Base-by-base conservation (phyloP, 2,797 vertebrate species). In the Staurois parvus region DNA sequence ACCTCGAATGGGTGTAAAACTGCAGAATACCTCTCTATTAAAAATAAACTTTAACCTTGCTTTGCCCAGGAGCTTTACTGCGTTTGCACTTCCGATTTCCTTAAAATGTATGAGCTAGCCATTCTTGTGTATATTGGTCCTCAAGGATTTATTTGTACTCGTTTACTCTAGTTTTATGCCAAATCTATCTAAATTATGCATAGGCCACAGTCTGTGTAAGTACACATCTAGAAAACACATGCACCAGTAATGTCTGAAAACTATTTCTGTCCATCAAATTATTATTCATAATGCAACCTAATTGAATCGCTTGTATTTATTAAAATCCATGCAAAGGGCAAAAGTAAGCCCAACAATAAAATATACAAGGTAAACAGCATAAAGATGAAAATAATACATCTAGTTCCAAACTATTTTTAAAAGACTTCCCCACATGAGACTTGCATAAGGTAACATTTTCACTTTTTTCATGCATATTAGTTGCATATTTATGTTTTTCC, bases 171-270 rank as follows among this genome's bases (percentile, higher is more conserved):
- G 70, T 77, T 84, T 68, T 68, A 59, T 84, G 73, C 82, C 74
- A 84, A 69, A 84, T 77, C 42, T 42, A 40, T 84, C 73, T 84
- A 84, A 84, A 84, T 84, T 84, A 84, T 84, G 74, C 74, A 84
- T 62, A 77, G 74, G 73, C 69, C 32, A 62, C 74, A 59, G 66
- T 77, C 48, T 59, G 42, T 69, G 70, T 69, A 76, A 83, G 81
- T 67, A 64, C 66, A 76, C 81, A 83, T 37, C 81, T 68, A 83
- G 76, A 68, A 76, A 76, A 83, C 32, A 76, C 62, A 83, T 64
- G 73, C 75, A 72, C 72, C 72, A 67, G 42, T 68, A 76, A 82
- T 74, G 80, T 45, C 37, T 66, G 26, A 42, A 48, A 40, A 66
- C 42, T 74, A 82, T 82, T 74, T 82, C 73, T 19, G 19, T 15